A percentile compares a stretch with the other conserved stretches of the same genome.
These are phyloP conservation scores for Merops nubicus DNA, from an alignment of 2,113 vertebrate genomes.

Conservation along the genomic window DNA sequence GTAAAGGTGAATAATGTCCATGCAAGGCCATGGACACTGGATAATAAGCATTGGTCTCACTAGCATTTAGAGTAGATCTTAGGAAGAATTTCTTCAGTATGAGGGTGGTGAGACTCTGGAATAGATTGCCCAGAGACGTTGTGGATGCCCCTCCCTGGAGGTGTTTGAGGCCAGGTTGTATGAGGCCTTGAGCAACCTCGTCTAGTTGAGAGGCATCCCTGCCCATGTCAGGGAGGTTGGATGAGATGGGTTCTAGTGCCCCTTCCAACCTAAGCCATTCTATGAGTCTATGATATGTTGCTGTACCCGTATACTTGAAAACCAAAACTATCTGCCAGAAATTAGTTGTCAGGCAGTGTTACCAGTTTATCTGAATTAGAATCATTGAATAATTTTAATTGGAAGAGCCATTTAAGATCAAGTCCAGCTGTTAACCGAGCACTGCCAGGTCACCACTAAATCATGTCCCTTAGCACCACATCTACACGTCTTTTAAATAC, in stretches of 20 bases:
- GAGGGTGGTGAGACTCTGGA: too few relatives aligned
- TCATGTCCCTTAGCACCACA: neutral
- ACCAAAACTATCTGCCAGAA: neutral
- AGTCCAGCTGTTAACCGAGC: neutral
- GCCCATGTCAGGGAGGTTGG: too few relatives aligned
- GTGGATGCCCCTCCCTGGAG: too few relatives aligned
- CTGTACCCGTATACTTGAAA: neutral
- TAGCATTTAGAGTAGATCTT: too few relatives aligned
- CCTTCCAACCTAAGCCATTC: too few relatives aligned
- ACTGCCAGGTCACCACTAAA: neutral
- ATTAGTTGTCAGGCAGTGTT: neutral
- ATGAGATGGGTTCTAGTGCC: too few relatives aligned
- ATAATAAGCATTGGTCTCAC: fast-evolving
- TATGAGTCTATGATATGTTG: too few relatives aligned
- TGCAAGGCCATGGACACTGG: neutral
- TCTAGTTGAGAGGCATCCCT: too few relatives aligned
- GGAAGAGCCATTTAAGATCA: neutral
- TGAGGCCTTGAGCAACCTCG: too few relatives aligned
- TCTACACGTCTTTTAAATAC: neutral
- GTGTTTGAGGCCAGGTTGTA: too few relatives aligned
- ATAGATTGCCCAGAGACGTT: too few relatives aligned
- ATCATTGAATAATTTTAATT: neutral
- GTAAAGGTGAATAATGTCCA: neutral
- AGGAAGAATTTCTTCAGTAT: too few relatives aligned
- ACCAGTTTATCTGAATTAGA: neutral